Conservation (phyloP, 2,797 vertebrate genomes). For the Galagoides demidoff region DNA sequence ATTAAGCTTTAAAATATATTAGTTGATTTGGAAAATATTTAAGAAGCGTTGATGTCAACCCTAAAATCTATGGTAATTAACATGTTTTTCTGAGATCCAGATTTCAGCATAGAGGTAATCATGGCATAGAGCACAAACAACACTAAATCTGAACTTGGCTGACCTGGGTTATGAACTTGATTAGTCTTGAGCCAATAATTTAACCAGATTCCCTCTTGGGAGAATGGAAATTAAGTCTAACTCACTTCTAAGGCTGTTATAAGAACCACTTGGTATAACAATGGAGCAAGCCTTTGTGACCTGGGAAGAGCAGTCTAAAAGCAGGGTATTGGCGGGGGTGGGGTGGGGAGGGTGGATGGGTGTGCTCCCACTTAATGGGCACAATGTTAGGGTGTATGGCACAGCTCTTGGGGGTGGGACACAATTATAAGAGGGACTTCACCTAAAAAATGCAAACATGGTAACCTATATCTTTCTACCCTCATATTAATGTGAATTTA, state of each 20-base stretch:
- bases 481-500: too few species aligned
- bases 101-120: not conserved
- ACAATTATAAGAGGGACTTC: too few species aligned
- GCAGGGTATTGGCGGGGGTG: not conserved
- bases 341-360: too few species aligned
- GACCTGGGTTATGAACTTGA: not conserved
- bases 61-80: constrained; percentile 36
- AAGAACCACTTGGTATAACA: constrained; percentile 6
- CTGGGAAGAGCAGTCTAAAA: not conserved
- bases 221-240: not conserved
- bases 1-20: constrained; percentile 63
- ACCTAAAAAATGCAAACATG: too few species aligned
- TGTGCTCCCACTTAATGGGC: too few species aligned
- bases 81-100: constrained; percentile 41
- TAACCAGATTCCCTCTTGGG: not conserved
- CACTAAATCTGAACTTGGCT: not conserved
- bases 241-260: not conserved
- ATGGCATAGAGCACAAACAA: not conserved
- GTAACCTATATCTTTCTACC: too few species aligned
- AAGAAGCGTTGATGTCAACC: constrained; percentile 27
- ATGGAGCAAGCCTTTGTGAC: not conserved
- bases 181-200: constrained; percentile 1
- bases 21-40: constrained; percentile 56
- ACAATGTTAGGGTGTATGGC: too few species aligned
- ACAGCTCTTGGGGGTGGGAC: too few species aligned